Base-by-base conservation (phyloP, 2,113 vertebrate genomes). In the Rattus norvegicus region DNA sequence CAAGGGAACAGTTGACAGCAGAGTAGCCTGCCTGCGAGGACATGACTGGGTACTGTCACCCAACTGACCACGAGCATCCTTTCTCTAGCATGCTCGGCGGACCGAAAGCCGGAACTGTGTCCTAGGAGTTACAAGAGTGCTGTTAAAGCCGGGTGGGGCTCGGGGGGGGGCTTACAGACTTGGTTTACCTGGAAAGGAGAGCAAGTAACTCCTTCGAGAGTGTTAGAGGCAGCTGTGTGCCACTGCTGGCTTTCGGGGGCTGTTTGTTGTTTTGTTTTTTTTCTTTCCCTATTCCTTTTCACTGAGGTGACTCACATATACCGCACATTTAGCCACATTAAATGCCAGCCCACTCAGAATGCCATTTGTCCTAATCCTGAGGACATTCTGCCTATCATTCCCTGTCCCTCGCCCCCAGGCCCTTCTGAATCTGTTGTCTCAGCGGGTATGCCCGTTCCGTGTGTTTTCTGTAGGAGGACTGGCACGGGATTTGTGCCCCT, bases 381-480 rank as follows among this genome's bases (percentile, higher is more conserved):
- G 89, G 47, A 47, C 61, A 52, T 16, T 19, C 14, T 65, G 59
- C 30, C 17, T 22, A n/a, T 43, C 24, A 28, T 49, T 10, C n/a
- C n/a, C n/a, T 17, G 20, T n/a, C 12, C 7, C 47, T 30, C 39
- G 6, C 4, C 59, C 88, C 28, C 73, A 11, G 47, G 43, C 22
- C 73, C 7, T 47, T 36, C 19, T 14, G 85, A 52, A 36, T 30
- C 16, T 33, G 28, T 67, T 67, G 80, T 2, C 13, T 67, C 56
- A 16, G 33, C 49, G 43, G 56, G 39, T 10, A 22, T 9, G n/a
- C 16, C 28, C 47, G 17, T 20, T 20, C 28, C 4, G n/a, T n/a
- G 8, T 10, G 0, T n/a, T 43, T 59, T 5, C 11, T 12, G 7
- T 9, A 33, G 12, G 14, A 2, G 52, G 72, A 2, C 17, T 26